Evolutionary conservation across 2,888 invertebrate species (phyloP), one percentile per base, ranked within the genome.

Genomic region (Synanthedon myopaeformis): DNA sequence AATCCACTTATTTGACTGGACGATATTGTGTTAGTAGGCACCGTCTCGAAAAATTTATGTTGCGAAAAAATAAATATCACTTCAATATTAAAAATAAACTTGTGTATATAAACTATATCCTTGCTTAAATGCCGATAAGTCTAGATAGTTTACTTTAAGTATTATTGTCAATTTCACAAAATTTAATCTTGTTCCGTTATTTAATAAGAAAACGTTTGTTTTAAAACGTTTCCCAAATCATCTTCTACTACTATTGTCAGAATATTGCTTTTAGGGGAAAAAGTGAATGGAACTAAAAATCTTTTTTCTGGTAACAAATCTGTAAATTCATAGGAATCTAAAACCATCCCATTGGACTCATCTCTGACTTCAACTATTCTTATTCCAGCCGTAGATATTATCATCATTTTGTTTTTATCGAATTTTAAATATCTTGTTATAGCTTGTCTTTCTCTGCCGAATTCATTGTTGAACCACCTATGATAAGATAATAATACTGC

Each of bases 181-280:
- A 55, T 64, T 61, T 58, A 55, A 51, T 56, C 54, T 54, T 52
- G 53, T 55, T 53, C 54, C 56, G 28, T 52, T 53, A 55, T 62
- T 72, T 72, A 88, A 71, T 89, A 88, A 6, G 90, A 88, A 76
- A 90, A 87, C 62, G 89, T 88, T 70, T 90, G 89, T 76, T 92
- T 92, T 56, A 93, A 78, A 59, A 92, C 89, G 70, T 91, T 91
- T 61, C 93, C 93, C 59, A 89, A 74, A 59, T 91, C 90, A 65
- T 93, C 92, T 76, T 92, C 91, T 49, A 91, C 91, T 54, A 92
- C 89, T 64, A 93, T 88, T 51, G 89, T 89, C 54, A 90, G 72
- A 57, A 82, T 83, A 76, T 79, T 84, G 55, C 77, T 82, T 72
- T 80, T 83, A 53, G 79, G 80, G 52, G 87, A 80, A 67, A 85